Percentiles rank a stretch among this genome's conserved stretches.
phyloP scores from a whole-genome alignment of 2,113 vertebrate genomes.

The Ondatra zibethicus region DNA sequence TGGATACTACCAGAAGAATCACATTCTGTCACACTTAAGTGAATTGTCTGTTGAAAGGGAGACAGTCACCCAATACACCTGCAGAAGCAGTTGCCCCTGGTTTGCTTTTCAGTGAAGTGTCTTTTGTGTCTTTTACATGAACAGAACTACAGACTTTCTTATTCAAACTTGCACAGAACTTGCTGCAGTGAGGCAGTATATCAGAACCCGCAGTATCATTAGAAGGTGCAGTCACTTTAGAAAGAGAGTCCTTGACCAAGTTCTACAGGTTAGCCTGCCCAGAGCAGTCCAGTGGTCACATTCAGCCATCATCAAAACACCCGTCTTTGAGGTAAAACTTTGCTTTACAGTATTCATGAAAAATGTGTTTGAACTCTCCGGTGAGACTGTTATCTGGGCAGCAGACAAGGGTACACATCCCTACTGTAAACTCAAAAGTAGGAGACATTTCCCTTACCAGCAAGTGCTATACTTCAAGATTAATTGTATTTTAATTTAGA shows the following conservation, averaged over 20 bases:
- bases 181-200: neutral
- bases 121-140: conserved; percentile 35
- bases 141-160: neutral
- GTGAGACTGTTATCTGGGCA: conserved; percentile 25
- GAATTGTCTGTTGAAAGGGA: conserved; percentile 53
- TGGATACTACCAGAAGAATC: conserved; percentile 2
- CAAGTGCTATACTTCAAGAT: conserved; percentile 58
- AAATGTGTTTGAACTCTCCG: conserved; percentile 61
- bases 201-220: neutral
- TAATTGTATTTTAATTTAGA: conserved; percentile 72
- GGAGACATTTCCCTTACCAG: conserved; percentile 46
- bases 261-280: conserved; percentile 30
- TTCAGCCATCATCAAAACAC: neutral
- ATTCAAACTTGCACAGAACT: neutral
- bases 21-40: neutral
- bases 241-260: neutral
- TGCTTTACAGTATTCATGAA: conserved; percentile 35
- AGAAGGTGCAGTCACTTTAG: conserved; percentile 8
- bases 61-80: neutral
- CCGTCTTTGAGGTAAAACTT: conserved; percentile 65
- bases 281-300: conserved; percentile 6
- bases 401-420: conserved; percentile 1
- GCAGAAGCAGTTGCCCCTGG: neutral
- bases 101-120: conserved; percentile 18
- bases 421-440: conserved; percentile 49